phyloP scores from a whole-genome alignment of 2,888 invertebrate species.

The Scaptodrosophila latifasciaeformis region DNA sequence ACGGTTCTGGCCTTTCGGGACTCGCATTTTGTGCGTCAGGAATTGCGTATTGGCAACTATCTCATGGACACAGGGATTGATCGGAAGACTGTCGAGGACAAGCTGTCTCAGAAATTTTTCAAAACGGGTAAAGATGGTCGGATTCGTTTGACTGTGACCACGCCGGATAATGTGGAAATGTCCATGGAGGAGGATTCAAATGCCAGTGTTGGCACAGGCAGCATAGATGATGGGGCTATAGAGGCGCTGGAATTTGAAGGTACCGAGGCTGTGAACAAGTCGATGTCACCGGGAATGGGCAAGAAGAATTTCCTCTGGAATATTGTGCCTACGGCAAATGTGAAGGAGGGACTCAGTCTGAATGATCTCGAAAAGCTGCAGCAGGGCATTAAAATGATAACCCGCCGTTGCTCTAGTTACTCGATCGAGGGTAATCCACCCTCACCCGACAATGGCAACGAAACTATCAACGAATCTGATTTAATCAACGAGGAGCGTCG shows the following conservation, averaged over 20 bases:
- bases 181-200: constrained; percentile 65
- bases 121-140: constrained; percentile 52
- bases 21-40: constrained; percentile 74
- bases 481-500: constrained; percentile 37
- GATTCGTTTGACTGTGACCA: constrained; percentile 72
- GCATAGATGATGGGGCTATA: constrained; percentile 62
- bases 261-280: constrained; percentile 26
- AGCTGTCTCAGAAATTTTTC: constrained; percentile 47
- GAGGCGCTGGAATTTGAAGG: constrained; percentile 71
- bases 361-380: constrained; percentile 62
- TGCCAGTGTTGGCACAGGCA: constrained; percentile 38
- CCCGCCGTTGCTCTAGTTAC: constrained; percentile 55
- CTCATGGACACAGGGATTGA: constrained; percentile 74
- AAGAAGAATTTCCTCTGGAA: constrained; percentile 71
- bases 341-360: constrained; percentile 72
- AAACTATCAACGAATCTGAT: constrained; percentile 24
- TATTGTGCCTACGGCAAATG: constrained; percentile 57
- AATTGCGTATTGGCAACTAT: constrained; percentile 73
- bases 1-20: constrained; percentile 73
- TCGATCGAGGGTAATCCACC: constrained; percentile 43
- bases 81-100: constrained; percentile 62
- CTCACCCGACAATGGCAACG: background rate
- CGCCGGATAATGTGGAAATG: constrained; percentile 73
- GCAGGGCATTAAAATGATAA: constrained; percentile 53
- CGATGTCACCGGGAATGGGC: background rate